Evolutionary conservation across 1,140 invertebrate species (phyloP).

Genomic region (Gonatopus flavifemur): DNA sequence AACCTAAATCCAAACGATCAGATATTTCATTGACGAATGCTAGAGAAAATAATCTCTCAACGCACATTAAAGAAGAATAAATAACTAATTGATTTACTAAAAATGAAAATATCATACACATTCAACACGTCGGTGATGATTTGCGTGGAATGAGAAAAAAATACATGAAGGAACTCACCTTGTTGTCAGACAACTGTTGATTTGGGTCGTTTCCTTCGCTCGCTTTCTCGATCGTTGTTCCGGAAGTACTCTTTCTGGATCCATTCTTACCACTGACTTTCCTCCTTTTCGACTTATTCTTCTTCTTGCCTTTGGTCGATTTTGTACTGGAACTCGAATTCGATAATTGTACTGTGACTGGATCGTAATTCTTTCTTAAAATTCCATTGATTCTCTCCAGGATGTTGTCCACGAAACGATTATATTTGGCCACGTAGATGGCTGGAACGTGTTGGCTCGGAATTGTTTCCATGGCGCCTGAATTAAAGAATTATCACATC

Average conservation of each 20-base stretch:
- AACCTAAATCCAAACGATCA: too few relatives aligned
- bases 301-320: constrained; percentile 24
- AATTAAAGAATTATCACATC: constrained; percentile 14
- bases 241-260: constrained; percentile 23
- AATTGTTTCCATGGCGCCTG: constrained; percentile 48
- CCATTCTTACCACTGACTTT: constrained; percentile 25
- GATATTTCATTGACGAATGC: too few relatives aligned
- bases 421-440: constrained; percentile 76
- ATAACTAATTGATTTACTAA: too few relatives aligned
- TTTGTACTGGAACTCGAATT: constrained; percentile 55
- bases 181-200: background rate
- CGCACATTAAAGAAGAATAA: too few relatives aligned
- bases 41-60: too few relatives aligned
- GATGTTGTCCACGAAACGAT: constrained; percentile 79
- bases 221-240: background rate
- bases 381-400: constrained; percentile 77
- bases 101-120: too few relatives aligned
- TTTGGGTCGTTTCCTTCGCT: constrained; percentile 9
- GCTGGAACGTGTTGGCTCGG: constrained; percentile 61
- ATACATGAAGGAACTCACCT: too few relatives aligned
- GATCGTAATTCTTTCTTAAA: constrained; percentile 75
- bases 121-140: too few relatives aligned
- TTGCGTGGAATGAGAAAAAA: too few relatives aligned
- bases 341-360: constrained; percentile 77
- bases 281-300: constrained; percentile 22